These are phyloP conservation scores for Coenonympha glycerion DNA, from an alignment of 2,888 invertebrate genomes.

Conservation along the genomic window DNA sequence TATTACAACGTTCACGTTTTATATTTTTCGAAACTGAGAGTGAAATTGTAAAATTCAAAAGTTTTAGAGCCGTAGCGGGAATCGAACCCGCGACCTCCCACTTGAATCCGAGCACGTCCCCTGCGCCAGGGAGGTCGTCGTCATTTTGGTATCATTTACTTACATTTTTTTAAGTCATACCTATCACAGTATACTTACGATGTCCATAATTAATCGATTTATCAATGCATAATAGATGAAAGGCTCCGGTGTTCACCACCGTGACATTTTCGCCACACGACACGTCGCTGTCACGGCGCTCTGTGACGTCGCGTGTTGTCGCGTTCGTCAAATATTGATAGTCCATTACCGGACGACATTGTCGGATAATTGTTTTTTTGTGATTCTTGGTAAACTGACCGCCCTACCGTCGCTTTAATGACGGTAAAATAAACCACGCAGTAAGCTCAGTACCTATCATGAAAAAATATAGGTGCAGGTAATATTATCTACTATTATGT, in stretches of 20 bases:
- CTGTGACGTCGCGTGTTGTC: conserved; percentile 54
- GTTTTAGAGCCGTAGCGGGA: no score
- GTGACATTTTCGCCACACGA: conserved; percentile 53
- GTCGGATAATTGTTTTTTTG: conserved; percentile 37
- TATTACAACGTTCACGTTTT: no score
- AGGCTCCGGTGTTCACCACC: conserved; percentile 19
- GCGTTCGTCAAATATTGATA: conserved; percentile 60
- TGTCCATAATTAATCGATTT: conserved; percentile 15
- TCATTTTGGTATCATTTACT: no score
- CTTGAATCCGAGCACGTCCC: no score
- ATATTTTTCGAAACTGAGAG: no score
- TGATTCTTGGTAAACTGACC: conserved; percentile 16
- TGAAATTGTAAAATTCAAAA: no score
- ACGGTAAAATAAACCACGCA: conserved; percentile 26
- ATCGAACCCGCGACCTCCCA: no score
- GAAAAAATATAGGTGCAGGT: no score
- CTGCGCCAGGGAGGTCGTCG: no score
- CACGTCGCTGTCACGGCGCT: conserved; percentile 60
- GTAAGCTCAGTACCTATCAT: neutral
- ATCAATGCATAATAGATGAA: conserved; percentile 18
- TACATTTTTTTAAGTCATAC: neutral
- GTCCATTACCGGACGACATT: conserved; percentile 57
- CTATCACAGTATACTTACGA: neutral
- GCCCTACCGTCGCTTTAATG: conserved; percentile 1
- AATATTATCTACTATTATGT: no score